Base-by-base conservation (phyloP, 1,140 invertebrate genomes). In the Drosophila ananassae region DNA sequence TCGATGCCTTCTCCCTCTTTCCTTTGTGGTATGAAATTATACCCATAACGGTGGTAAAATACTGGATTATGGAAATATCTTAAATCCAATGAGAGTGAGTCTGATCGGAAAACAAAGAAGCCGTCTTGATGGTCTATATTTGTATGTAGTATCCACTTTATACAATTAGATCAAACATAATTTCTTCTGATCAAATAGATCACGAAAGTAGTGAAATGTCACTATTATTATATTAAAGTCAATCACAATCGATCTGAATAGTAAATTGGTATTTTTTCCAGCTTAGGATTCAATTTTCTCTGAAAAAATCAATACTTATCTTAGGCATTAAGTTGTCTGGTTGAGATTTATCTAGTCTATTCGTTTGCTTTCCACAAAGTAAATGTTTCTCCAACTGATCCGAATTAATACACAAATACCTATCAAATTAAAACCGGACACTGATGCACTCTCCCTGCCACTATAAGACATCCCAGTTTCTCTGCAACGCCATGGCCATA, bases 81-180 rank as follows among this genome's bases (percentile, higher is more conserved):
- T n/a, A 22, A 51, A 8, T 6, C 53, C 47, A 79, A 66, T 77
- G 77, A 84, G 81, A 85, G 80, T 77, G 77, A 85, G 56, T 73
- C 51, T 76, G 75, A 56, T 60, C 46, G n/a, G 17, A 28, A 24
- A 41, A 37, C 47, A 72, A 77, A 54, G 24, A 46, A 41, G 25
- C 52, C 72, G 72, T 10, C n/a, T 44, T 44, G 13, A 13, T 0
- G 7, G 39, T n/a, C 12, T 3, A 37, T 37, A 37, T 37, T 32
- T 32, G 6, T 32, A 32, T 32, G 5, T 1, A 28, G 3, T 37
- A 37, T 0, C n/a, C 10, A 12, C 3, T 12, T n/a, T 51, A 4
- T 28, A 13, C 7, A 30, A 30, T 7, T 9, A 0, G 10, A 37
- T 37, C 10, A 37, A 37, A 37, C 9, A 37, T 12, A 37, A n/a